These are phyloP conservation scores for Chaenocephalus aceratus DNA, from an alignment of 2,113 vertebrate genomes.

Conservation along the genomic window DNA sequence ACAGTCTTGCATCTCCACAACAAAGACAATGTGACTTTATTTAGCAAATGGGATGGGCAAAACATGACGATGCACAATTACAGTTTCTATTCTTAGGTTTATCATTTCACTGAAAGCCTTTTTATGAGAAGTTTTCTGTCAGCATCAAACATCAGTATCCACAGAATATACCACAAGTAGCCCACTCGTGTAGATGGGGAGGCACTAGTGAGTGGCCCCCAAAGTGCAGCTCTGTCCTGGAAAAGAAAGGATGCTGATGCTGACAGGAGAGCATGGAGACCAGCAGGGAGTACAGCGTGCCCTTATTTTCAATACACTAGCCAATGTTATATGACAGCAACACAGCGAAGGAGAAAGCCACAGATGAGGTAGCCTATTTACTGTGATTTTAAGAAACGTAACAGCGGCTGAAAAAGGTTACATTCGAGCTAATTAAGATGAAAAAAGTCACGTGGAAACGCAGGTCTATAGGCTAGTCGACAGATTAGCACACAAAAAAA, in stretches of 20 bases:
- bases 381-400: constrained; percentile 10
- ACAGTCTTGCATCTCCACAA: neutral
- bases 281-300: constrained; percentile 13
- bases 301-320: neutral
- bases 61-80: neutral
- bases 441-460: neutral
- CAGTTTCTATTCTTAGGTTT: neutral
- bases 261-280: constrained; percentile 34
- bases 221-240: constrained; percentile 21
- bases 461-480: neutral
- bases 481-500: neutral
- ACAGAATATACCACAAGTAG: neutral
- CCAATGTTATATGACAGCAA: neutral
- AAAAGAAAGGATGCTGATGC: constrained; percentile 48
- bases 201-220: constrained; percentile 32
- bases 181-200: constrained; percentile 76
- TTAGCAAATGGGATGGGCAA: neutral
- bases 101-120: constrained; percentile 24
- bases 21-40: neutral
- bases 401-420: neutral
- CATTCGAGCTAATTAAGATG: constrained; percentile 4
- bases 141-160: constrained; percentile 20
- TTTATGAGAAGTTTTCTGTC: constrained; percentile 22
- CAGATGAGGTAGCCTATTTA: neutral
- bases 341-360: neutral